Base-by-base conservation (phyloP, 2,113 vertebrate species). In the Alethe diademata region DNA sequence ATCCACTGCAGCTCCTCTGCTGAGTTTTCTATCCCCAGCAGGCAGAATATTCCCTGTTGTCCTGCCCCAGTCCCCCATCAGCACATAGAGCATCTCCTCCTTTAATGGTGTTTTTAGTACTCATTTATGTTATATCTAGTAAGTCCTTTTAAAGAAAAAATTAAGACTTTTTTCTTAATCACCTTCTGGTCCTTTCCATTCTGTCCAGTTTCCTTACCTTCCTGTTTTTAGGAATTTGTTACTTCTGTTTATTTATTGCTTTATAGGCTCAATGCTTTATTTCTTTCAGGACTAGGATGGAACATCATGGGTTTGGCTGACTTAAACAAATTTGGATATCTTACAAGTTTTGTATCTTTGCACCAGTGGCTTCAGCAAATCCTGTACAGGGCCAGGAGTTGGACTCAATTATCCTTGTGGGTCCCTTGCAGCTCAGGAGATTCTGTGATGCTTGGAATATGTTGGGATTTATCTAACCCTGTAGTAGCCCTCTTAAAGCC, bases 341-440 rank as follows among this genome's bases (percentile, higher is more conserved):
- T 74, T 74, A 22, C 0, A 70, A 53, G 5, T 43, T 86, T 69
- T 56, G 6, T 38, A 9, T 53, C 31, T 35, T 47, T 51, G 5
- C 42, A 7, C n/a, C n/a, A 47, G 14, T 36, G 31, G 12, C 67
- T 88, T 80, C 66, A 92, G 54, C 38, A 89, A 54, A 50, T 70
- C 31, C 71, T 83, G 35, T 48, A 17, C n/a, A 54, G 54, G n/a
- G 28, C n/a, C 19, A 40, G n/a, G 56, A 62, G 18, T 1, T 62
- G 40, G 29, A 33, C 35, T 82, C 0, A 0, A 2, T 47, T 60
- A 14, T 61, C 54, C n/a, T 12, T 61, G 25, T 48, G 71, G 14
- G 22, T 50, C 42, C 50, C 50, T 65, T 50, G 66, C 58, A 65
- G 22, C 50, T 28, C 36, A 28, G 58, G 64, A 62, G 31, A 35